Percentiles rank a stretch among this genome's conserved stretches.
Conservation (phyloP, 2,113 vertebrate species). For the Mormyrus iriodes region DNA sequence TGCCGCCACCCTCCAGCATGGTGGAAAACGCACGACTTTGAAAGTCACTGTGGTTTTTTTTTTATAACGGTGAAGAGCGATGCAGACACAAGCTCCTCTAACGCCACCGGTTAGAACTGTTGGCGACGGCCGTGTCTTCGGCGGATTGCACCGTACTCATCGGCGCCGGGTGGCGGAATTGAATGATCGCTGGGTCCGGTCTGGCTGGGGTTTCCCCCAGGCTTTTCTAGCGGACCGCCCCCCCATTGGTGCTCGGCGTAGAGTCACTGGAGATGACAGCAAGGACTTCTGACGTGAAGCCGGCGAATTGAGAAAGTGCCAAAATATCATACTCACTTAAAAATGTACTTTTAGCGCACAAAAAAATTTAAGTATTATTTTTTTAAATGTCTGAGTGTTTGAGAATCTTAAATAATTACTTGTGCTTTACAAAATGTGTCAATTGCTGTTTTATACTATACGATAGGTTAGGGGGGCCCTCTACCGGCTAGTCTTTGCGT, state of each 20-base stretch:
- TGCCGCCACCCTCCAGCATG: constrained; percentile 80
- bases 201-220: not conserved
- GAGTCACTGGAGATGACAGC: not conserved
- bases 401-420: not conserved
- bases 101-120: not conserved
- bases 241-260: not conserved
- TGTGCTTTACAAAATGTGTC: not conserved
- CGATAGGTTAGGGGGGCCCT: not conserved
- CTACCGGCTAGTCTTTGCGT: not conserved
- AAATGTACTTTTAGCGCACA: not conserved
- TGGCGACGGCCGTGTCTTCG: not conserved
- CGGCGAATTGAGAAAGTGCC: not conserved
- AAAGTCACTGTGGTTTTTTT: not conserved
- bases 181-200: not conserved
- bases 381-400: not conserved
- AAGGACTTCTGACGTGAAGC: not conserved
- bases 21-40: constrained; percentile 8
- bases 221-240: constrained; percentile 11
- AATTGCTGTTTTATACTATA: not conserved
- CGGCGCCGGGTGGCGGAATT: not conserved
- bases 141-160: not conserved
- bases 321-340: not conserved
- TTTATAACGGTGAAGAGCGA: not conserved
- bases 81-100: not conserved
- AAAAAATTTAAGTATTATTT: not conserved